A percentile compares a stretch with the other conserved stretches of the same genome.
Evolutionary conservation across 2,888 invertebrate species (phyloP).

Genomic region (Frankliniella fusca): DNA sequence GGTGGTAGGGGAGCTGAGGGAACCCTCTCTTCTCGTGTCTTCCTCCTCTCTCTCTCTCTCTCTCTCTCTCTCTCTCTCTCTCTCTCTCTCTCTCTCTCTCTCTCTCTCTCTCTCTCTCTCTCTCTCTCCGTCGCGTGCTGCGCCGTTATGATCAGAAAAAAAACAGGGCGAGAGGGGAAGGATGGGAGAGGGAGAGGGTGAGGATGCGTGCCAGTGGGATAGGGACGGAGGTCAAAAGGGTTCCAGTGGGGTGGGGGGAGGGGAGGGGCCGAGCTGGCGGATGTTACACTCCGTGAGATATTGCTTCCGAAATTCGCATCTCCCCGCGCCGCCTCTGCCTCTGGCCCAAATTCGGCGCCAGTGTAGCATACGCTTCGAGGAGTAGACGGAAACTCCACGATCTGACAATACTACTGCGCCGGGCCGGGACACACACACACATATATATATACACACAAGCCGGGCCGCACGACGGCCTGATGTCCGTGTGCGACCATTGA

Average conservation of each 20-base stretch:
- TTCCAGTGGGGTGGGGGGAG: neutral
- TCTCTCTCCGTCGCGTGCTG: neutral
- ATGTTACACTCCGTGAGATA: conserved; percentile 12
- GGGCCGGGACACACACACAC: neutral
- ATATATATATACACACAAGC: neutral
- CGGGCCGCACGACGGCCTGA: neutral
- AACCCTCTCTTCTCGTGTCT: no score
- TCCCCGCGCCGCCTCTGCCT: neutral
- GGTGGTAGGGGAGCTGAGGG: no score
- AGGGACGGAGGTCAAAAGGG: neutral
- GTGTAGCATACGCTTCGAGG: no score
- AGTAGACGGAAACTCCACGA: no score
- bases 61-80: conserved; percentile 1
- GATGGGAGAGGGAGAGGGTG: neutral
- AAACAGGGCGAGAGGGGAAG: neutral
- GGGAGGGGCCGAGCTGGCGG: neutral
- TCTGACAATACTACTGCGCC: no score
- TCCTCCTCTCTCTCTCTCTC: neutral
- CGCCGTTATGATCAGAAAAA: neutral
- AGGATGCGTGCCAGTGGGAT: neutral
- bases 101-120: neutral
- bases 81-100: conserved; percentile 1
- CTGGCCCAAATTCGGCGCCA: no score
- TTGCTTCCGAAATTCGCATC: conserved; percentile 14
- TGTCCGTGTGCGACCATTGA: no score